Evolutionary conservation across 2,113 vertebrate species (phyloP), one percentile per base, ranked within the genome.

Genomic region (Athene noctua): DNA sequence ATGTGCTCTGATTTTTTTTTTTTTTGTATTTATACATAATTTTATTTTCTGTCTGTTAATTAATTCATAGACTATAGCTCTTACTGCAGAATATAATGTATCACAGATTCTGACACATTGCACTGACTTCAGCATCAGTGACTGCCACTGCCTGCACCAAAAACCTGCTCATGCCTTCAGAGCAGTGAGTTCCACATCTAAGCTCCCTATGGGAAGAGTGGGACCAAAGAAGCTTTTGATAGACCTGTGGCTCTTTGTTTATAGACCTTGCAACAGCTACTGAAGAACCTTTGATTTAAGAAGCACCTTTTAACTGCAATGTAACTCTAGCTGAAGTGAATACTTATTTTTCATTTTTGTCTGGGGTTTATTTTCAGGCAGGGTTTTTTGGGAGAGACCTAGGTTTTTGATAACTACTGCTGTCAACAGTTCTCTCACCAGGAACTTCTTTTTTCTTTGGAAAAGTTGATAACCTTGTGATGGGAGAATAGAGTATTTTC

Each of bases 251-350:
- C 21, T 89, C 44, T 83, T 90, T 85, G 51, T 72, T 91, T 61
- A 62, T 29, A 87, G 66, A 38, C 21, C 20, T 87, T 67, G 34
- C 32, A 75, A 71, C 27, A 79, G 36, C 58, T 84, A 42, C 44
- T 91, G 86, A 54, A 80, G n/a, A 94, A 73, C 2, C 20, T 94
- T 86, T 92, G 74, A 88, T 93, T 95, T 75, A 34, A 87, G 57
- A 62, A 91, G 38, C 34, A 93, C 16, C 19, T 95, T 95, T 96
- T 81, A 79, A 84, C 77, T 92, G 23, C 58, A 80, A 3, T 58
- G 36, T 55, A 90, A 65, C 23, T 84, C 80, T 22, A 86, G 42
- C 55, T 92, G 36, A 51, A 66, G 30, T 19, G 36, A 83, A 80
- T 77, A 29, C 54, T 93, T 85, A 23, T 80, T 83, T 94, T 94